Base-by-base conservation (phyloP, 2,113 vertebrate genomes). In the Salvelinus namaycush region DNA sequence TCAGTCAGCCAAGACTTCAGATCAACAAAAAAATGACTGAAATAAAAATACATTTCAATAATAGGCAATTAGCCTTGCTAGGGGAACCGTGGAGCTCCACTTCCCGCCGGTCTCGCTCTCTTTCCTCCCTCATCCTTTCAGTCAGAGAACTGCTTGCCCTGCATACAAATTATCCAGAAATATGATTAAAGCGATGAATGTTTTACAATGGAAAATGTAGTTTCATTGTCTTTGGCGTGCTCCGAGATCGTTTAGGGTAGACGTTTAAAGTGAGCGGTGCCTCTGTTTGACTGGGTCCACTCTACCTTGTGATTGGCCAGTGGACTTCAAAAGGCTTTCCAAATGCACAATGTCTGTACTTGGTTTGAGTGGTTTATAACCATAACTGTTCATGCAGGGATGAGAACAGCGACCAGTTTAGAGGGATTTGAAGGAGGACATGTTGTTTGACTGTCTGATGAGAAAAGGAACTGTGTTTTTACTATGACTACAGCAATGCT, bases 31-130 rank as follows among this genome's bases (percentile, higher is more conserved):
- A 16, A 49, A 18, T 76, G 26, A n/a, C n/a, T 70, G 54, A 71
- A 78, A 77, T 60, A 77, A 68, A 74, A 71, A 82, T 60, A 16
- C 20, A 80, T 74, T 74, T 72, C 48, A 80, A 84, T 82, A 87
- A 88, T 49, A 60, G 64, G 65, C 75, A 81, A 80, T 83, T 85
- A 84, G 67, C 75, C 74, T 84, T 76, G 20, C 67, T 18, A 27
- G 72, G 39, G 13, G 24, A 20, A 69, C 62, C 12, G 34, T 65
- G 29, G 4, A 3, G 70, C 44, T 65, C 60, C 22, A 44, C 4
- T 6, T 74, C 67, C 54, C 64, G 39, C 34, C 18, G 67, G n/a
- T 27, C 65, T 59, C n/a, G 54, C 0, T 65, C 18, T 29, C 57
- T 68, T 54, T 7, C 57, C 20, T 66, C 48, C 9, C 59, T 64